Evolutionary conservation across 2,888 invertebrate species (phyloP).

Genomic region (Leucophenga montana): DNA sequence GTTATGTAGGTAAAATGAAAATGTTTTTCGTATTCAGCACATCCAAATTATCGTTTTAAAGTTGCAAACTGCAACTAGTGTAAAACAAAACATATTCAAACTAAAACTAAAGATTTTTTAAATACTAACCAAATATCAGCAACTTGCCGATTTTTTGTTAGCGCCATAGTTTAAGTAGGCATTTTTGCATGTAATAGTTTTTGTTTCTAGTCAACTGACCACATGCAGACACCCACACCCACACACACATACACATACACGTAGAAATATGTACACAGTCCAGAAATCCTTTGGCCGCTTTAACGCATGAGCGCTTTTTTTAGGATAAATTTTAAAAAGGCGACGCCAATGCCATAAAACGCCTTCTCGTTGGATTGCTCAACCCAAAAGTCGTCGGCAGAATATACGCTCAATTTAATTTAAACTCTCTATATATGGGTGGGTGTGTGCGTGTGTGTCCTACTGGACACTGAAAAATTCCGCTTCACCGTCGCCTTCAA

Average conservation of each 20-base stretch:
- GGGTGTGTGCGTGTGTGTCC: not conserved
- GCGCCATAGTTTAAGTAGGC: no score
- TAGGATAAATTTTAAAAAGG: constrained; percentile 53
- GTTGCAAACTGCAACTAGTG: no score
- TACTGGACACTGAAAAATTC: not conserved
- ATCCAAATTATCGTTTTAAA: no score
- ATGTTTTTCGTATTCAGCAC: no score
- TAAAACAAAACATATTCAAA: no score
- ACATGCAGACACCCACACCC: constrained; percentile 20
- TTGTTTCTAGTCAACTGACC: constrained; percentile 10
- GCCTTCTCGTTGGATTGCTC: not conserved
- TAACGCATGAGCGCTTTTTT: constrained; percentile 52
- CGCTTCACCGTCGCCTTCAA: not conserved
- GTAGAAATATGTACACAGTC: not conserved
- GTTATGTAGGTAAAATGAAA: no score
- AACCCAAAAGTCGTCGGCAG: constrained; percentile 47
- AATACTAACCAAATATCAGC: no score
- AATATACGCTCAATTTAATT: constrained; percentile 61
- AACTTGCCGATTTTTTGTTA: no score
- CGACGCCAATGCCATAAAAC: no score
- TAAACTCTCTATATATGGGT: constrained; percentile 37
- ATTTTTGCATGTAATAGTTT: no score
- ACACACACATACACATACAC: constrained; percentile 7
- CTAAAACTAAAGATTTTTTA: no score
- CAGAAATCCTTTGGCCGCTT: constrained; percentile 42